Base-by-base conservation (phyloP, 2,888 invertebrate species). In the Ochropacha duplaris region DNA sequence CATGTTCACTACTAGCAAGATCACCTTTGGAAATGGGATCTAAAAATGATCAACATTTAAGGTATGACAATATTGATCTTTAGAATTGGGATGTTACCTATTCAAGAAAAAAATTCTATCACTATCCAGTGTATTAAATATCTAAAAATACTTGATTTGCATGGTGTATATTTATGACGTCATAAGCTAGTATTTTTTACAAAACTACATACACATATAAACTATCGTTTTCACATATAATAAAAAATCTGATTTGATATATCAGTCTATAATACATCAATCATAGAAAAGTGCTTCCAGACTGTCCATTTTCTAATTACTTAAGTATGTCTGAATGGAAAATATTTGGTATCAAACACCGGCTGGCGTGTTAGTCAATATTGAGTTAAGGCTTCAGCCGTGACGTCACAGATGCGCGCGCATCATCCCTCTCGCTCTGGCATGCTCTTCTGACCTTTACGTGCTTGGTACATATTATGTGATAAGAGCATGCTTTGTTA, bases 401-500 rank as follows among this genome's bases (percentile, higher is more conserved):
- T 82, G 84, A 86, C 88, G 89, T 87, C 81, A 81, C 71, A 49
- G 62, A 31, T 82, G 77, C 84, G 87, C 89, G 91, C 90, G 88
- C 89, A 88, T 59, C 52, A 71, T 54, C 58, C 57, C 54, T 60
- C 16, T 54, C 57, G 51, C 56, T 57, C 78, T 67, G 9, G 9
- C 44, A 19, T 44, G 44, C 16, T 75, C 76, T 67, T 74, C 57
- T 84, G 87, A 88, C 87, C 87, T 87, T 86, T 79, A 71, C 66
- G 51, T 57, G 68, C 64, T 64, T 57, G 63, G 57, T 62, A 59
- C 58, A 36, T 55, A 56, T 54, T 57, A 55, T 54, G 54, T 59
- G 55, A 52, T 55, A 36, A n/a, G n/a, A 50, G 9, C 26, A 26
- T 26, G 16, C 31, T 51, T 26, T 31, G 51, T 28, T 31, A 31